Conservation (phyloP, 2,113 vertebrate species). For the Myrmophylax atrothorax region DNA sequence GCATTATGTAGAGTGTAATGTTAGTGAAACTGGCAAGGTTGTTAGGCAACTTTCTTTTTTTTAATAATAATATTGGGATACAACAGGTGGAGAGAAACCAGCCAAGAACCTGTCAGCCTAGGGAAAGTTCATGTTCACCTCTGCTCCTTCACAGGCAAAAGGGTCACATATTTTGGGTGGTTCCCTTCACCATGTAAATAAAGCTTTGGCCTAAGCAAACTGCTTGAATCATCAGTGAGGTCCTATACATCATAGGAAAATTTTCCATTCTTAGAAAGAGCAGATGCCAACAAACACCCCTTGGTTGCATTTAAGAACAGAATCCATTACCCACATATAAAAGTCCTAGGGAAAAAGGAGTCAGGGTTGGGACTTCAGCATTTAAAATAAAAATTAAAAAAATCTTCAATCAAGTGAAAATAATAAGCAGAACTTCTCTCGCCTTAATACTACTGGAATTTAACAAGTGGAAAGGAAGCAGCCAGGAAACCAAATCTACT, state of each 20-base stretch:
- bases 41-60: neutral
- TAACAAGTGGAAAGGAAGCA: neutral
- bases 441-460: neutral
- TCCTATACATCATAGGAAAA: constrained; percentile 2
- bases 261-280: constrained; percentile 61
- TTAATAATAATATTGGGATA: constrained; percentile 34
- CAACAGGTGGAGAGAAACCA: constrained; percentile 53
- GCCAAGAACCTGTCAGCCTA: constrained; percentile 68
- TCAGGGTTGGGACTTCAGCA: neutral
- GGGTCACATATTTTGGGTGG: constrained; percentile 64
- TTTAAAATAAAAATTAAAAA: neutral
- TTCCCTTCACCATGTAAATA: constrained; percentile 59
- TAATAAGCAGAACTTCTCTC: neutral
- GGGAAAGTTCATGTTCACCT: constrained; percentile 40
- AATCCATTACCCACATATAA: neutral
- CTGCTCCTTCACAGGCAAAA: neutral
- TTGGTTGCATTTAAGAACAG: neutral
- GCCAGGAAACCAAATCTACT: neutral
- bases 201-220: constrained; percentile 19
- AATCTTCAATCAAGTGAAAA: neutral
- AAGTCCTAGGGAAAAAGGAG: neutral
- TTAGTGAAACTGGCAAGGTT: neutral
- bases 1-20: neutral
- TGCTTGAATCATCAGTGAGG: constrained; percentile 13
- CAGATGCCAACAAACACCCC: neutral